These are phyloP conservation scores for Podiceps cristatus DNA, from an alignment of 2,113 vertebrate species.

Conservation along the genomic window DNA sequence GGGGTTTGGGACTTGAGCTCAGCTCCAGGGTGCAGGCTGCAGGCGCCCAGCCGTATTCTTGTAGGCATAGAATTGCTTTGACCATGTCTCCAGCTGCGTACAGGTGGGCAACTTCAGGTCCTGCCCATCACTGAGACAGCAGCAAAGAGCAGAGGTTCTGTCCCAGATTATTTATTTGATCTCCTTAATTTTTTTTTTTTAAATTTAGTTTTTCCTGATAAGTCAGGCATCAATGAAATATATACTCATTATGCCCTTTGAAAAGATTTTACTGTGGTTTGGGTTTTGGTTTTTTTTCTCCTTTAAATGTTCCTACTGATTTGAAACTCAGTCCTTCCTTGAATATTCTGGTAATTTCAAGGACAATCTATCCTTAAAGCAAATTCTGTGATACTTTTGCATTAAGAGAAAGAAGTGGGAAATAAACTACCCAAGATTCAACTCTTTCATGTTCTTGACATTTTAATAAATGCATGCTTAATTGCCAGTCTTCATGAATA, in stretches of 20 bases:
- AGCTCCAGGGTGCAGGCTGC: background rate
- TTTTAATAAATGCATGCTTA: conserved; percentile 65
- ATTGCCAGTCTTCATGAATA: conserved; percentile 51
- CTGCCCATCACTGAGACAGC: background rate
- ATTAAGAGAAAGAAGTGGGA: background rate
- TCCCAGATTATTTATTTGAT: background rate
- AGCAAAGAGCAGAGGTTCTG: background rate
- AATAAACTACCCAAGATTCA: background rate
- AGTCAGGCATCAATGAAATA: background rate
- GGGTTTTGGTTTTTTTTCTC: background rate
- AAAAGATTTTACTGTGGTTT: background rate
- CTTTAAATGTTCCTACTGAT: background rate
- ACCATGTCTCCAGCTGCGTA: background rate
- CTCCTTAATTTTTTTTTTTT: background rate
- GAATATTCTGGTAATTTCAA: conserved; percentile 26
- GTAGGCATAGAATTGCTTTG: background rate
- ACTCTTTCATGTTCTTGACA: conserved; percentile 49
- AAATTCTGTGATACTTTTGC: background rate
- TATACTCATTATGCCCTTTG: background rate
- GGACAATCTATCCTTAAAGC: background rate
- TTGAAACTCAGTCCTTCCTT: background rate
- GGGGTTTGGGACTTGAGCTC: background rate
- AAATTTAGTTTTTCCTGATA: background rate
- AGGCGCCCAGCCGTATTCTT: background rate
- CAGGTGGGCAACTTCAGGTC: background rate